Evolutionary conservation across 92 coral and sea anemone species (phyloP), one percentile per base, ranked within the genome.

Genomic region (Parazoanthus darwini): DNA sequence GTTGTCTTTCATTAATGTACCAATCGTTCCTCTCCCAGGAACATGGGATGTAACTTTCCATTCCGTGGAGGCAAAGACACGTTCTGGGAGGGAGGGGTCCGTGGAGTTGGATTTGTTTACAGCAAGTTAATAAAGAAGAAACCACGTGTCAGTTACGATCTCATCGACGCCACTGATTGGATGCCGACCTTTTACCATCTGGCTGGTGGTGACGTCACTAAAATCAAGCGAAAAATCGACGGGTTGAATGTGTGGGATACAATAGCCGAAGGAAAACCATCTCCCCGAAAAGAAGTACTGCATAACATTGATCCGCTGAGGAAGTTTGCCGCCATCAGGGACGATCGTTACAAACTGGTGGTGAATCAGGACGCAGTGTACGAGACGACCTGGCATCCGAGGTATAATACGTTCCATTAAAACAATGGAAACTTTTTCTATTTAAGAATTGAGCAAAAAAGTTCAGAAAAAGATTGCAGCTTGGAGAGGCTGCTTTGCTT

Each of bases 11-110:
- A 38, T 85, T 16, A 46, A 3, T 11, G 38, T 25, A 5, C 44
- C 22, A 42, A 43, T 35, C 23, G 3, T 85, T 46, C 20, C 63
- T 38, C 37, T 76, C 58, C 39, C 80, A 97, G 99, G 96, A 97
- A 95, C 88, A 94, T 93, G 92, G 99, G 99, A 22, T 97, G 96
- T 79, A 97, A 97, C 92, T 97, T 88, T 76, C 99, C 99, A 23
- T 90, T 97, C 81, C 91, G 92, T 36, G 99, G 99, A 16, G 99
- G 99, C 82, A 97, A 97, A 89, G 94, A 94, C 90, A 94, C 98
- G 2, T 93, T 97, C 84, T 97, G 99, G 99, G 99, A 97, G 98
- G 99, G 99, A 97, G 99, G 99, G 39, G 98, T 97, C 80, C 95
- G 99, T 89, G 99, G 97, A 56, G 96, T 95, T 6, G 98, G 97